A percentile compares a stretch with the other conserved stretches of the same genome.
Conservation (phyloP, 2,888 invertebrate genomes). For the Eulithis prunata region DNA sequence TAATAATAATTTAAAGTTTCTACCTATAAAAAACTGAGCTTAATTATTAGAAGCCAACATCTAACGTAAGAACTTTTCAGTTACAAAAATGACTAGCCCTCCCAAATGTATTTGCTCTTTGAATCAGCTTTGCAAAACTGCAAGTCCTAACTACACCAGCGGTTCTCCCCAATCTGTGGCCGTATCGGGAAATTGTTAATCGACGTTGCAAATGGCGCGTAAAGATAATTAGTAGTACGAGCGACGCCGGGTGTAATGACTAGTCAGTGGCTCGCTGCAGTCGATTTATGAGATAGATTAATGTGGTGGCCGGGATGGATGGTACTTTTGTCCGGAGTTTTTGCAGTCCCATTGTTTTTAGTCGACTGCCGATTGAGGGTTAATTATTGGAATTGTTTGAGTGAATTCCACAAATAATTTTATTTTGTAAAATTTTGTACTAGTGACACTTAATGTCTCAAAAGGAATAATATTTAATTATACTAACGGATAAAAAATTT, state of each 20-base stretch:
- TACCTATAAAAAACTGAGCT: too few relatives aligned
- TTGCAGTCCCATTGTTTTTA: conserved; percentile 16
- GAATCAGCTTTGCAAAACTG: too few relatives aligned
- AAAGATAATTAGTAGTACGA: conserved; percentile 64
- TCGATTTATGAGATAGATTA: conserved; percentile 43
- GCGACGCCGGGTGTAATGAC: conserved; percentile 53
- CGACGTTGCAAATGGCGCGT: conserved; percentile 66
- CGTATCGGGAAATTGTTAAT: conserved; percentile 64
- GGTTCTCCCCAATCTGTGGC: conserved; percentile 22
- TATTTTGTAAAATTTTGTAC: too few relatives aligned
- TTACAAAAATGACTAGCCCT: too few relatives aligned
- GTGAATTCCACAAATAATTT: too few relatives aligned
- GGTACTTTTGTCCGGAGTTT: conserved; percentile 8
- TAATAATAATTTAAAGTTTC: too few relatives aligned
- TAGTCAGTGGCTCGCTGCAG: conserved; percentile 45
- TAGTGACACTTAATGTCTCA: too few relatives aligned
- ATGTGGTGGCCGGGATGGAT: conserved; percentile 22
- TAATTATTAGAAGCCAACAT: too few relatives aligned
- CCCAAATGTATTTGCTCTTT: too few relatives aligned
- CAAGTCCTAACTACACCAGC: not conserved
- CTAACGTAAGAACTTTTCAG: too few relatives aligned
- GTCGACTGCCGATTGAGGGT: not conserved
- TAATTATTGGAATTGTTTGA: not conserved
- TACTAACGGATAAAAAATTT: not conserved
- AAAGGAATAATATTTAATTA: too few relatives aligned